These are phyloP conservation scores for Rhamnusium bicolor DNA, from an alignment of 2,888 invertebrate genomes.

Conservation along the genomic window DNA sequence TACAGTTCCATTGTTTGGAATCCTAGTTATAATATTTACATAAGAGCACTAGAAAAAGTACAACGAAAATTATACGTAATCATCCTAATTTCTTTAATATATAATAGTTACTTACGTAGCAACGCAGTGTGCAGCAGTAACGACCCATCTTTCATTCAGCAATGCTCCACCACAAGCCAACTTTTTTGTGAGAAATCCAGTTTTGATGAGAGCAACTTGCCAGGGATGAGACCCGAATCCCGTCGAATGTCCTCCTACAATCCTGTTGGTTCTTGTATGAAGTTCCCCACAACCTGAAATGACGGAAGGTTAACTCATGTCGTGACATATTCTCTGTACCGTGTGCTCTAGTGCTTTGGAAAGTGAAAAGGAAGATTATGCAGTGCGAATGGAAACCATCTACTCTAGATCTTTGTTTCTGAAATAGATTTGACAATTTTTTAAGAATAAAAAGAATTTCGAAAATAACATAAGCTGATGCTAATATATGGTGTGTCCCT, in stretches of 20 bases:
- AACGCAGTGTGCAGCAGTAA: constrained; percentile 93
- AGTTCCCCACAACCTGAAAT: constrained; percentile 91
- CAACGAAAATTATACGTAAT: too few relatives aligned
- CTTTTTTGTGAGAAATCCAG: constrained; percentile 91
- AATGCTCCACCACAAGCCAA: constrained; percentile 93
- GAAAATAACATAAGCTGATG: too few relatives aligned
- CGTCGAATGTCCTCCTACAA: constrained; percentile 93
- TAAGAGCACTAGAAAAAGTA: too few relatives aligned
- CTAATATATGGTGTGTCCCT: too few relatives aligned
- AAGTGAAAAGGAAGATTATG: constrained; percentile 17
- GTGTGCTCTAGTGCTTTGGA: constrained; percentile 18
- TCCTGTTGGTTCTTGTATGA: constrained; percentile 89
- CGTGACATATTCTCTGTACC: not conserved
- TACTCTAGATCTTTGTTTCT: constrained; percentile 3
- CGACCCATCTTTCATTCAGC: constrained; percentile 91
- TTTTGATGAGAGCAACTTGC: constrained; percentile 95
- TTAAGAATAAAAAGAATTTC: not conserved
- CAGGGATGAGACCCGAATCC: constrained; percentile 94
- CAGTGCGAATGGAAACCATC: constrained; percentile 9
- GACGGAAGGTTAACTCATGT: constrained; percentile 36
- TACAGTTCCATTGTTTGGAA: too few relatives aligned
- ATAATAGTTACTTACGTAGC: constrained; percentile 87
- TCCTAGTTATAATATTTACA: too few relatives aligned
- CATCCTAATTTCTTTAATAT: too few relatives aligned
- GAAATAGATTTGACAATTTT: not conserved